Conservation (phyloP, 2,113 vertebrate genomes). For the Myotis brandtii region DNA sequence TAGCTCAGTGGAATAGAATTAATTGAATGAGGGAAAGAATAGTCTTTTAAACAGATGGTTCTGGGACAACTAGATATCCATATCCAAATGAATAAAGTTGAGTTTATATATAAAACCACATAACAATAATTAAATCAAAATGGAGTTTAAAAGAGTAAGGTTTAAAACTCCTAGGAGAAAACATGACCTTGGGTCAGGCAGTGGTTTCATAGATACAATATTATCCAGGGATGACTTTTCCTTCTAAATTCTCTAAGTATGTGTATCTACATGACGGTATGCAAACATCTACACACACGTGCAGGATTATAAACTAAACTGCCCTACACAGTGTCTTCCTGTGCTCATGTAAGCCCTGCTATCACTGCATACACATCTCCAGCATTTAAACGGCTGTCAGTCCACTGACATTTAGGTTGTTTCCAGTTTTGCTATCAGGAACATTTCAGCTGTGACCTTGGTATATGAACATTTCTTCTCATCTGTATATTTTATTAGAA, state of each 20-base stretch:
- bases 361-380: accelerated
- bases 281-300: not conserved
- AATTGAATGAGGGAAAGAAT: not conserved
- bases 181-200: not conserved
- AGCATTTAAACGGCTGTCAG: not conserved
- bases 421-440: not conserved
- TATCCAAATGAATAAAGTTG: not conserved
- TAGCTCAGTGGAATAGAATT: not conserved
- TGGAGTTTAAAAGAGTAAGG: not conserved
- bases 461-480: not conserved
- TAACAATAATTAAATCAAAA: not conserved
- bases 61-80: not conserved
- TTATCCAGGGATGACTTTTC: not conserved
- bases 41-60: not conserved
- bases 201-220: not conserved
- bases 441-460: not conserved
- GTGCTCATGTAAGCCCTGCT: not conserved
- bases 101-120: not conserved
- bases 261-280: not conserved
- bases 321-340: not conserved
- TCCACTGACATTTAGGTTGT: not conserved
- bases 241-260: not conserved
- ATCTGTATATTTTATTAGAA: not conserved
- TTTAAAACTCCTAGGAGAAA: not conserved
- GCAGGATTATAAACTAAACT: not conserved